These are phyloP conservation scores for Dynastes tityus DNA, from an alignment of 2,888 invertebrate species.

Conservation along the genomic window DNA sequence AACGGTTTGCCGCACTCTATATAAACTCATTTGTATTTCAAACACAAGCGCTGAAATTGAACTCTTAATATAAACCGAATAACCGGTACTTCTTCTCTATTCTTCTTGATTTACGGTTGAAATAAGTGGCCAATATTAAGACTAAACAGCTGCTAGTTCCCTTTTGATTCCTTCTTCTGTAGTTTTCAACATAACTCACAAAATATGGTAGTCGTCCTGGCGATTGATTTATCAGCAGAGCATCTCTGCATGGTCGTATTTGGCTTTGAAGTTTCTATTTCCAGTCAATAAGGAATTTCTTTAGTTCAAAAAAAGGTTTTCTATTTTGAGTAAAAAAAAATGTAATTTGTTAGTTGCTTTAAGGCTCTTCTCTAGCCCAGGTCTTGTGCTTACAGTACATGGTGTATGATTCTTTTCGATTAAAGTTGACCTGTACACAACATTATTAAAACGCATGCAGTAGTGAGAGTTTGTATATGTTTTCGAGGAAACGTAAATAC, in stretches of 20 bases:
- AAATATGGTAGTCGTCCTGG: constrained; percentile 25
- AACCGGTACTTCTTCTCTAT: neutral
- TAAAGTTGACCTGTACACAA: no score
- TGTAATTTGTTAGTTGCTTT: neutral
- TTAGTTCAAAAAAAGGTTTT: neutral
- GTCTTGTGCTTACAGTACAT: no score
- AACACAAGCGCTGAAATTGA: constrained; percentile 7
- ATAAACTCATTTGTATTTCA: constrained; percentile 28
- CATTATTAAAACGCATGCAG: no score
- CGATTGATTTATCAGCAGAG: constrained; percentile 24
- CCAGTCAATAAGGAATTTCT: neutral
- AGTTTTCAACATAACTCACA: constrained; percentile 18
- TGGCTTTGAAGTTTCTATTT: constrained; percentile 4
- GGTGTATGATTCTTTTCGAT: no score
- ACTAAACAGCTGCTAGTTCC: neutral
- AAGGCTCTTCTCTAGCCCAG: no score
- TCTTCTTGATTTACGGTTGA: constrained; percentile 31
- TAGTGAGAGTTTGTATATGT: no score
- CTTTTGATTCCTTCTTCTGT: constrained; percentile 20
- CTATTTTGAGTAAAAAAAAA: neutral
- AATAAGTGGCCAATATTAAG: constrained; percentile 9
- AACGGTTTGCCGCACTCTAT: neutral
- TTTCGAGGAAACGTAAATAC: no score
- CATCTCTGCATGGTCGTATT: neutral
- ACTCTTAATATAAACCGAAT: constrained; percentile 29